Conservation (phyloP, 2,113 vertebrate species). For the Misgurnus anguillicaudatus region DNA sequence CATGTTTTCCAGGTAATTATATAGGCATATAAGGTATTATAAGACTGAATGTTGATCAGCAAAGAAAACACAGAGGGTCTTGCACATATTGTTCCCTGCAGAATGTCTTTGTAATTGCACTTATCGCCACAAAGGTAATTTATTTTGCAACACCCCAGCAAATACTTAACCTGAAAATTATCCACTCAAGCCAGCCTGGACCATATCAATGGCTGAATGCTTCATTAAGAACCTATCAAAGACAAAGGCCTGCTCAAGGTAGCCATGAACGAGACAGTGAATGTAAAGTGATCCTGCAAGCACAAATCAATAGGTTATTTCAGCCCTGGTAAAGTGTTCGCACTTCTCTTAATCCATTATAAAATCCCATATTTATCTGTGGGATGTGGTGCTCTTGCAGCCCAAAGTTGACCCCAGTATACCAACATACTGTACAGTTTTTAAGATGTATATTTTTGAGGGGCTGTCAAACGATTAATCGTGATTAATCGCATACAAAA, state of each 20-base stretch:
- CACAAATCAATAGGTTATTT: slow-evolving; percentile 69
- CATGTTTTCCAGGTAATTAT: background rate
- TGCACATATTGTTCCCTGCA: slow-evolving; percentile 10
- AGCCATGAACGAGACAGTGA: slow-evolving; percentile 7
- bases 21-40: background rate
- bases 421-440: too few relatives aligned
- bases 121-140: slow-evolving; percentile 72
- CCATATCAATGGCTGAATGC: slow-evolving; percentile 58
- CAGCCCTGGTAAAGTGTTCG: slow-evolving; percentile 53
- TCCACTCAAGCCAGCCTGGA: slow-evolving; percentile 54
- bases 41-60: background rate
- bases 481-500: too few relatives aligned
- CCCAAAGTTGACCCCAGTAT: slow-evolving; percentile 2
- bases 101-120: slow-evolving; percentile 65
- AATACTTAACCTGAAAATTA: slow-evolving; percentile 69
- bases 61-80: background rate
- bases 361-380: slow-evolving; percentile 55
- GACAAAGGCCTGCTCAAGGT: slow-evolving; percentile 50
- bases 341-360: slow-evolving; percentile 49
- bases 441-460: too few relatives aligned
- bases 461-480: too few relatives aligned
- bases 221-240: slow-evolving; percentile 60
- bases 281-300: slow-evolving; percentile 61
- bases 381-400: slow-evolving; percentile 34
- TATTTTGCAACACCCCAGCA: slow-evolving; percentile 72